A percentile compares a stretch with the other conserved stretches of the same genome.
These are phyloP conservation scores for Apocheima hispidaria DNA, from an alignment of 2,888 invertebrate species.

Conservation along the genomic window DNA sequence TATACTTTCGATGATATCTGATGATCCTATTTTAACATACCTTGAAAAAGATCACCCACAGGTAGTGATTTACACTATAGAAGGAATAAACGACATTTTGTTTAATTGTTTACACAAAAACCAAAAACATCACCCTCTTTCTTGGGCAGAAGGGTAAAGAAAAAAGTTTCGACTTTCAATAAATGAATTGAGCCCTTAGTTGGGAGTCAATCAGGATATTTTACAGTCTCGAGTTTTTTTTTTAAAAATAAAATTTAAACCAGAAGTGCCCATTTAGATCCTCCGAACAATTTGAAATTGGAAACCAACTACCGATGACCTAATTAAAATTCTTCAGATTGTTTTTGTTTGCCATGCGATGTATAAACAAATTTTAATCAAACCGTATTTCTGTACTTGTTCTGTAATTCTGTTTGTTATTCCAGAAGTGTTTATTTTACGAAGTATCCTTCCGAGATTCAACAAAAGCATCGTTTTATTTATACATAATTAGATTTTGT, in stretches of 20 bases:
- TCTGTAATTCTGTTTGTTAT: conserved; percentile 26
- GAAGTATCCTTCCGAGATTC: conserved; percentile 16
- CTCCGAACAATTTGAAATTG: conserved; percentile 14
- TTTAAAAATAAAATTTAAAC: not conserved
- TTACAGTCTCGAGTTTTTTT: too few relatives aligned
- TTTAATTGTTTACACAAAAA: too few relatives aligned
- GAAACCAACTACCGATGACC: conserved; percentile 20
- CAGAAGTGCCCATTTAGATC: not conserved
- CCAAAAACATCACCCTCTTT: too few relatives aligned
- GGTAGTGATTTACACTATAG: too few relatives aligned
- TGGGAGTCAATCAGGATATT: too few relatives aligned
- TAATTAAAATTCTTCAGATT: conserved; percentile 40
- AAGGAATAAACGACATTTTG: too few relatives aligned
- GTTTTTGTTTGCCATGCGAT: conserved; percentile 30
- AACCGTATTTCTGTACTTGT: conserved; percentile 31
- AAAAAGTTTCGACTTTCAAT: too few relatives aligned
- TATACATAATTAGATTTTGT: conserved; percentile 12
- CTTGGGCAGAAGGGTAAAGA: too few relatives aligned
- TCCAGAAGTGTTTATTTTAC: conserved; percentile 27
- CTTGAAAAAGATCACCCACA: too few relatives aligned
- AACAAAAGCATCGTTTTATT: conserved; percentile 22
- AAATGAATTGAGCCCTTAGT: too few relatives aligned
- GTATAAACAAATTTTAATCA: conserved; percentile 41
- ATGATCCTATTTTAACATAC: too few relatives aligned
- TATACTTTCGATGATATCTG: too few relatives aligned